Evolutionary conservation across 1,140 invertebrate species (phyloP).

Genomic region (Diprion similis): DNA sequence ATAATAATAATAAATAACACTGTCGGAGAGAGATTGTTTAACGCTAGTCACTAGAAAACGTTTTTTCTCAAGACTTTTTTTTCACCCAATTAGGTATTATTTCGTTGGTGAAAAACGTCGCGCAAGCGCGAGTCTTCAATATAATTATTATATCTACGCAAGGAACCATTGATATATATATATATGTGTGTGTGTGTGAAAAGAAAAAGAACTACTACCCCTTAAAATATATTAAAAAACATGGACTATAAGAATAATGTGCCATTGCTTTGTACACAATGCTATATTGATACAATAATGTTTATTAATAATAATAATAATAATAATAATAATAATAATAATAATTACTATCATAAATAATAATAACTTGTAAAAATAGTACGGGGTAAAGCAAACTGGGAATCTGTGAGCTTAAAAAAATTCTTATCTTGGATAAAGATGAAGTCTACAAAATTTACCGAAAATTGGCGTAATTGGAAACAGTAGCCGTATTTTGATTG

Average conservation of each 20-base stretch:
- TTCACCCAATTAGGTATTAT: too few species aligned
- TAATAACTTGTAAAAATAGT: conserved; percentile 54
- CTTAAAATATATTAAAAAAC: conserved; percentile 29
- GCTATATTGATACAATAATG: conserved; percentile 32
- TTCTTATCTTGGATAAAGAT: conserved; percentile 32
- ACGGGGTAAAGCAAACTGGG: conserved; percentile 45
- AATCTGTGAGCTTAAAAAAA: conserved; percentile 44
- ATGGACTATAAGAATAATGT: conserved; percentile 38
- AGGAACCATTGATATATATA: too few species aligned
- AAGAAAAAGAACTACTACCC: too few species aligned
- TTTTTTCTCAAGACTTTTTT: too few species aligned
- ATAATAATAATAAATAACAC: neutral
- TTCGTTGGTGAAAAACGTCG: too few species aligned
- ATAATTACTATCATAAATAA: conserved; percentile 54
- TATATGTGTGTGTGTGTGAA: too few species aligned
- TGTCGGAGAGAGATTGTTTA: too few species aligned
- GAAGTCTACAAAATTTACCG: conserved; percentile 48
- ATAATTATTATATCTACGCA: too few species aligned
- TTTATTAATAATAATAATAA: conserved; percentile 37
- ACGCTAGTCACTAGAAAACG: too few species aligned
- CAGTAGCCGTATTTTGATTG: conserved; percentile 35
- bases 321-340: conserved; percentile 47
- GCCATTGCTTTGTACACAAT: conserved; percentile 41
- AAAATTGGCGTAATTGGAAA: conserved; percentile 37
- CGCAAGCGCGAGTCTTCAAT: too few species aligned